Conservation (phyloP, 2,888 invertebrate species). For the Phortica magna region DNA sequence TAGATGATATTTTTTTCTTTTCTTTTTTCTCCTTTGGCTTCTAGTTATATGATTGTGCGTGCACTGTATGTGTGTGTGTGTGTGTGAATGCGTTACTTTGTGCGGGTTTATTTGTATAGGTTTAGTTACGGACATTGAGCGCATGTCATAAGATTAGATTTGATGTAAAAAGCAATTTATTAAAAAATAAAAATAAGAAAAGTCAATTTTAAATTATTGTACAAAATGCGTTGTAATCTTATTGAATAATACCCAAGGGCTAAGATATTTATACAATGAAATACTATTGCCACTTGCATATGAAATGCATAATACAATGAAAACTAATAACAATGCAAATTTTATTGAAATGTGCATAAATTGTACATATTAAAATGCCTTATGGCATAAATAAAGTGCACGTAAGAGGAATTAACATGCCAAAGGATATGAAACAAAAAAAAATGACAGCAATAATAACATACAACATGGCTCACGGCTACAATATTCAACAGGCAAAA, state of each 20-base stretch:
- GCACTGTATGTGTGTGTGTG: conserved; percentile 11
- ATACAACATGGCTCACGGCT: neutral
- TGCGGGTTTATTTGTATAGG: neutral
- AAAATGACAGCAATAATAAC: neutral
- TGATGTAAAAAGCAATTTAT: conserved; percentile 3
- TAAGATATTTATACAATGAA: neutral
- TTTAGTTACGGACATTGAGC: conserved; percentile 3
- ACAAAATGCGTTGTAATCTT: neutral
- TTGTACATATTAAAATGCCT: conserved; percentile 23
- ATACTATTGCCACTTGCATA: neutral
- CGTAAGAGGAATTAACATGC: neutral
- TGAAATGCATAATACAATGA: neutral
- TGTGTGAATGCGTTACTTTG: neutral
- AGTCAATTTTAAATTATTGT: neutral
- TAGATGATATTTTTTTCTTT: conserved; percentile 60
- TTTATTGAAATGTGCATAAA: conserved; percentile 15
- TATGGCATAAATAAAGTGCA: neutral
- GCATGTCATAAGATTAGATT: neutral
- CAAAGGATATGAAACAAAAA: neutral
- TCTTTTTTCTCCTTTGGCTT: conserved; percentile 32
- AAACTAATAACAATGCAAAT: conserved; percentile 30
- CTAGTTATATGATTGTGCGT: conserved; percentile 1
- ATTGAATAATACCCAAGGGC: neutral
- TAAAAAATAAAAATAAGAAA: neutral
- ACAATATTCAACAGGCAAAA: conserved; percentile 13